Base-by-base conservation (phyloP, 2,797 vertebrate genomes). In the Heterohyrax brucei region DNA sequence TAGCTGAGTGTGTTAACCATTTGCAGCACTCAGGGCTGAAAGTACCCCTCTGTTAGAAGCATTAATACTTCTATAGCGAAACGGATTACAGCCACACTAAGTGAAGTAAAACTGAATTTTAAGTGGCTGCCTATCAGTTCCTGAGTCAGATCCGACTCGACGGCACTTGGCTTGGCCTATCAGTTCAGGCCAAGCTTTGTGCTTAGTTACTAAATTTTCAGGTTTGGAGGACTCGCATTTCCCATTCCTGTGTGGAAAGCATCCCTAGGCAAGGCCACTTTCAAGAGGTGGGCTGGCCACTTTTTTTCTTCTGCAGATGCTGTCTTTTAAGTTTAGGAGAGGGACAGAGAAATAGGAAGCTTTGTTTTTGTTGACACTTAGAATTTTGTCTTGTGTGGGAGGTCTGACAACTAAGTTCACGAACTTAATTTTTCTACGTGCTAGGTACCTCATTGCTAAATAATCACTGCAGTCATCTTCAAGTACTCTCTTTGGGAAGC, bases 301-400 rank as follows among this genome's bases (percentile, higher is more conserved):
- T n/a, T 56, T 4, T 56, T 85, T 44, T 88, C 6, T 56, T 73
- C 48, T 76, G 8, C 5, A 66, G 77, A 26, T 8, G 12, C 70
- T 48, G 48, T 10, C 62, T 85, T 77, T 87, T 48, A 81, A 30
- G 78, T 46, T 66, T 92, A 3, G 93, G 21, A 84, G 56, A 76
- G 7, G 21, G 61, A 1, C 3, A 5, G 50, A 48, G n/a, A 9
- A 83, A 14, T 18, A 39, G 68, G 64, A 87, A 56, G 44, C 33
- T 62, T 72, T 10, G 1, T 48, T 82, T 90, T 62, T 68, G 68
- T 70, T 90, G 39, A 22, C 68, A 66, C 59, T 91, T 76, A 61
- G 46, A 76, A 64, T 93, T 92, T 76, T 92, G 64, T 95, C 70
- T 80, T 50, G 10, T 10, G 56, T 39, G 39, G 39, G 39, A 39